Evolutionary conservation across 2,113 vertebrate genomes (phyloP), one percentile per base, ranked within the genome.

Genomic region (Mormoops blainvillei): DNA sequence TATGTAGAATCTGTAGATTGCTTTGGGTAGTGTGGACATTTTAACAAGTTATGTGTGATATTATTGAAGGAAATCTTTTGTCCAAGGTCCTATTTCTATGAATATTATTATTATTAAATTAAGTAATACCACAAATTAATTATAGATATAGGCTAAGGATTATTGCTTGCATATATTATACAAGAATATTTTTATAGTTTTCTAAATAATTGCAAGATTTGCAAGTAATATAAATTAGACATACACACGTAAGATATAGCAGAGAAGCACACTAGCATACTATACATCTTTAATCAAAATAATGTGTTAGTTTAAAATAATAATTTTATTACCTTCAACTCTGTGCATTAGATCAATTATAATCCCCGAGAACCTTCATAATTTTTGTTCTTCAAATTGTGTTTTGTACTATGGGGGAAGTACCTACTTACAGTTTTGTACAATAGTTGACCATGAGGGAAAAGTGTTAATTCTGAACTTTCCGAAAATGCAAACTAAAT

Each of bases 401-500:
- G 2, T 91, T 91, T 43, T 86, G 0, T 81, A 80, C 12, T 91
- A 15, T 91, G 8, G 18, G 71, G 94, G 84, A 74, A 67, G 31
- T 89, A 83, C 31, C 15, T 92, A 94, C 26, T 94, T 63, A 97
- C 84, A 81, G 50, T 93, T 52, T 74, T 96, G 9, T 91, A 13
- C 58, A 61, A 13, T 13, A 71, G 83, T 68, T 84, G 95, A 97
- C 76, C 52, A 97, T 97, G 84, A 98, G 77, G 31, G 83, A 83
- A 88, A 97, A 97, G 76, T 97, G 89, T 96, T 98, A 97, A 97
- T 96, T 98, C 97, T 97, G 92, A 90, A 74, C 78, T 97, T 98
- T 98, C 98, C 98, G 84, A 98, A 98, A 98, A 97, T 98, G 97
- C 92, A 97, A 98, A 97, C 93, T 99, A 98, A 98, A n/a, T 99